Evolutionary conservation across 2,113 vertebrate species (phyloP).

Genomic region (Ameiurus melas): DNA sequence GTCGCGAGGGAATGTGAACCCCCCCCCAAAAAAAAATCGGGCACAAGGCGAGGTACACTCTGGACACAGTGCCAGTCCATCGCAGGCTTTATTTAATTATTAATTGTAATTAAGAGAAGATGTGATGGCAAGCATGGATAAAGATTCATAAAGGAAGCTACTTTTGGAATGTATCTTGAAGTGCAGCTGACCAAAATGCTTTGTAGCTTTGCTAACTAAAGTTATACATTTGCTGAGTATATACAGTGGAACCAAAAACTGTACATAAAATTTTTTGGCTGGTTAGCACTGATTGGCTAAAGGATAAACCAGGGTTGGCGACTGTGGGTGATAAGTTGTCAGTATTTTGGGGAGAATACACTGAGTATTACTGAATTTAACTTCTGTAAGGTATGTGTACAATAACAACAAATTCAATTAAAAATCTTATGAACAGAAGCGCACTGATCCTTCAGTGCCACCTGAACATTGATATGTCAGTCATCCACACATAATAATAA

Average conservation of each 20-base stretch:
- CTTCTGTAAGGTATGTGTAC: background rate
- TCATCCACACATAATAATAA: constrained; percentile 50
- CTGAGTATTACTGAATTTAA: background rate
- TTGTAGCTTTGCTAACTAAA: background rate
- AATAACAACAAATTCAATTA: constrained; percentile 12
- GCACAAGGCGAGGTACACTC: too few species aligned
- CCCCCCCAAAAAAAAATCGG: too few species aligned
- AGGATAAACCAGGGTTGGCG: background rate
- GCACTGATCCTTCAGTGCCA: constrained; percentile 31
- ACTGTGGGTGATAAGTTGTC: background rate
- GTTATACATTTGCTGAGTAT: background rate
- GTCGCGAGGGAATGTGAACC: too few species aligned
- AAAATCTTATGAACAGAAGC: constrained; percentile 28
- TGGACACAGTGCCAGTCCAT: too few species aligned
- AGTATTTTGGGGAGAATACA: background rate
- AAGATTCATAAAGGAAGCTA: background rate
- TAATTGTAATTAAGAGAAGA: background rate
- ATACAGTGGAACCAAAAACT: background rate
- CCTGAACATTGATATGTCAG: constrained; percentile 61
- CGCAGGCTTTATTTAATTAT: background rate
- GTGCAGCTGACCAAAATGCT: background rate
- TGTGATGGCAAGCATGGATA: background rate
- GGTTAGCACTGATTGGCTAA: background rate
- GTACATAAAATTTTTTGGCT: background rate
- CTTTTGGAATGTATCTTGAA: background rate